Evolutionary conservation across 1,140 invertebrate species (phyloP).

Genomic region (Zeugodacus cucurbitae): DNA sequence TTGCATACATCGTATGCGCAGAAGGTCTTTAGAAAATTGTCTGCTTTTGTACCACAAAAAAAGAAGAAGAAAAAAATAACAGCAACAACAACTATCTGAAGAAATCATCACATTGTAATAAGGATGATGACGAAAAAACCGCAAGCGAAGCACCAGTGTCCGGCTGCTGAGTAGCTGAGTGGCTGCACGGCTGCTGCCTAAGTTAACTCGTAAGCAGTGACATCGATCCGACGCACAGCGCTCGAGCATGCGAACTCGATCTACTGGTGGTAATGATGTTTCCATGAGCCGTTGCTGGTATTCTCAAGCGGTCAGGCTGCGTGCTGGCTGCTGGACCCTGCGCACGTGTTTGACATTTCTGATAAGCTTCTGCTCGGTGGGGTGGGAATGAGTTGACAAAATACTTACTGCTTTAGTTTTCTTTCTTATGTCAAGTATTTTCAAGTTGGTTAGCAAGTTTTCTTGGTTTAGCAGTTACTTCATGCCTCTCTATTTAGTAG

Average conservation of each 20-base stretch:
- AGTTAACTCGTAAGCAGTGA: constrained; percentile 27
- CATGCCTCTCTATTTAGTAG: background rate
- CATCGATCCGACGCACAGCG: background rate
- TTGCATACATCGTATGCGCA: background rate
- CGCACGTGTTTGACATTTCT: constrained; percentile 6
- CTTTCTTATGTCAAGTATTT: background rate
- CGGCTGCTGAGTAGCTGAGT: background rate
- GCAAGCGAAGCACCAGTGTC: background rate
- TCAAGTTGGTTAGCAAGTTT: background rate
- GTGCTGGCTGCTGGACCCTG: background rate
- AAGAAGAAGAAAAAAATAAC: background rate
- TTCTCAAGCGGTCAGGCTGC: background rate
- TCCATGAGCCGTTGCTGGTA: background rate
- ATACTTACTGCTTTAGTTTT: background rate
- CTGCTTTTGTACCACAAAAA: background rate
- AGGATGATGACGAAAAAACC: background rate
- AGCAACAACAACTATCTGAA: background rate
- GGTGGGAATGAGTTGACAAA: background rate
- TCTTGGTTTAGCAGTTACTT: background rate
- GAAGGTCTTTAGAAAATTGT: background rate
- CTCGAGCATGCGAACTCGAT: background rate
- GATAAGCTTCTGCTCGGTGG: background rate
- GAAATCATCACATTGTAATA: background rate
- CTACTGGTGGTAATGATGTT: background rate
- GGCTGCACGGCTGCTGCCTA: background rate